These are phyloP conservation scores for Phortica magna DNA, from an alignment of 2,888 invertebrate genomes.

Conservation along the genomic window DNA sequence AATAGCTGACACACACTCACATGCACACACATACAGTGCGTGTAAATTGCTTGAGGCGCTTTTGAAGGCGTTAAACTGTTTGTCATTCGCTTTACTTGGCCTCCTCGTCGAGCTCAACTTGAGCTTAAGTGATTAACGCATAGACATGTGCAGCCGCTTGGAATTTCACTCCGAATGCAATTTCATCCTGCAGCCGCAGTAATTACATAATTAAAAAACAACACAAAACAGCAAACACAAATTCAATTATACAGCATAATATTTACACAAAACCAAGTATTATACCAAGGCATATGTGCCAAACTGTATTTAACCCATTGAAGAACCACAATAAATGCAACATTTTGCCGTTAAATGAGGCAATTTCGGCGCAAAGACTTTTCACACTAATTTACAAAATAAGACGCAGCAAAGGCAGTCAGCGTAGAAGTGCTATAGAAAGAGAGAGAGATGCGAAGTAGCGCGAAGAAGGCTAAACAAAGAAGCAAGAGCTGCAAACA, in stretches of 20 bases:
- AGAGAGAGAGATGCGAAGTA: neutral
- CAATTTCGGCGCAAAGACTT: neutral
- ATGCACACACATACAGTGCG: neutral
- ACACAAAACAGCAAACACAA: too few species aligned
- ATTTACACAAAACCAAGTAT: too few species aligned
- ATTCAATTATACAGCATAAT: too few species aligned
- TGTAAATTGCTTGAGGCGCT: neutral
- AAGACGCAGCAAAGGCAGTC: too few species aligned
- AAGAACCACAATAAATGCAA: neutral
- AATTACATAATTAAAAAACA: neutral
- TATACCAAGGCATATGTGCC: too few species aligned
- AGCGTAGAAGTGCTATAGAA: too few species aligned
- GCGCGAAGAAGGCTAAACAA: neutral
- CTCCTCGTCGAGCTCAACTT: neutral
- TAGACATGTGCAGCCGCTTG: neutral
- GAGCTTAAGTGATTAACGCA: neutral
- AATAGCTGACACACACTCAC: neutral
- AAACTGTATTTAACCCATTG: neutral
- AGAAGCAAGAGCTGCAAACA: neutral
- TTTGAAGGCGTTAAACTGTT: neutral
- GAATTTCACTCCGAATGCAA: neutral
- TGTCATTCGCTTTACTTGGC: neutral
- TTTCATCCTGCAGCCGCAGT: neutral
- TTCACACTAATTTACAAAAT: neutral
- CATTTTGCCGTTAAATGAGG: slow-evolving; percentile 5